These are phyloP conservation scores for Leptatherina wallacei DNA, from an alignment of 2,797 vertebrate genomes.

Conservation along the genomic window DNA sequence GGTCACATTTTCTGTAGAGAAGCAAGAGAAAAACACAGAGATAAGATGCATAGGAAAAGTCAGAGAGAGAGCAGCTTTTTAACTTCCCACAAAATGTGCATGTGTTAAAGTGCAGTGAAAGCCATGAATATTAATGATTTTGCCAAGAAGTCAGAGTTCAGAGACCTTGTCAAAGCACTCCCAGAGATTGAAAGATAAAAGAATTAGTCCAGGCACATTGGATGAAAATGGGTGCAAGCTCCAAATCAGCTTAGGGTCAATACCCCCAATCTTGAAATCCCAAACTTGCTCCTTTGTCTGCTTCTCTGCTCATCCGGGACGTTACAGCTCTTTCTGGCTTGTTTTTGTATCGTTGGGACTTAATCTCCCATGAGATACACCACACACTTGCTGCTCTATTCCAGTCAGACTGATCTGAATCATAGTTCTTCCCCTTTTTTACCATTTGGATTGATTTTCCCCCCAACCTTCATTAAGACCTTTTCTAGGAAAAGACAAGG, in stretches of 20 bases:
- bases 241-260: slow-evolving; percentile 35
- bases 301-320: slow-evolving; percentile 24
- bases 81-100: slow-evolving; percentile 14
- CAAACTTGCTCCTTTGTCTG: slow-evolving; percentile 10
- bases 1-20: slow-evolving; percentile 22
- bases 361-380: slow-evolving; percentile 16
- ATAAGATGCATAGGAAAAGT: slow-evolving; percentile 6
- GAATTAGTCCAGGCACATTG: slow-evolving; percentile 3
- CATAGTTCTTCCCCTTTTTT: slow-evolving; percentile 17
- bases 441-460: slow-evolving; percentile 7
- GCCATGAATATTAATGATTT: slow-evolving; percentile 43
- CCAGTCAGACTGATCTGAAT: slow-evolving; percentile 23
- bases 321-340: slow-evolving; percentile 14
- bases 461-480: neutral
- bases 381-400: slow-evolving; percentile 15
- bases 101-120: neutral
- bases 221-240: slow-evolving; percentile 14
- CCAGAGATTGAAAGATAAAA: slow-evolving; percentile 42
- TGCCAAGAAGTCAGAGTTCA: slow-evolving; percentile 23
- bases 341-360: slow-evolving; percentile 29
- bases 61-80: slow-evolving; percentile 10
- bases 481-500: slow-evolving; percentile 17
- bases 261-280: slow-evolving; percentile 34
- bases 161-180: slow-evolving; percentile 16
- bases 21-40: neutral